These are phyloP conservation scores for Polyommatus icarus DNA, from an alignment of 2,888 invertebrate genomes.

Conservation along the genomic window DNA sequence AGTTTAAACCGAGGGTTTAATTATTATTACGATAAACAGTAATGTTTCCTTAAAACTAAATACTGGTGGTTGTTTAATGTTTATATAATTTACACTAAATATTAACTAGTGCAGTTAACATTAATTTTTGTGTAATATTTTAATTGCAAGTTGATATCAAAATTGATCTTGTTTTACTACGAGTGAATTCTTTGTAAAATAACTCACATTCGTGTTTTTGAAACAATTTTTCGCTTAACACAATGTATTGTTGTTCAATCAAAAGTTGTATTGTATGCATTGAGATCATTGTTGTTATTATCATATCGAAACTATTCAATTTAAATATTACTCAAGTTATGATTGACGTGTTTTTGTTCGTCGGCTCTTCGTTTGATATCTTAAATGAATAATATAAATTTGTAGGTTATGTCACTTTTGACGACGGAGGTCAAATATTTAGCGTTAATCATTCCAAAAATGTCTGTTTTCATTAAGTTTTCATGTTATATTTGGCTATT, in stretches of 20 bases:
- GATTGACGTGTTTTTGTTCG: constrained; percentile 31
- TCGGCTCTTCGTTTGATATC: constrained; percentile 22
- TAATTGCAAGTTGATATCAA: background rate
- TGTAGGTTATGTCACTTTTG: constrained; percentile 21
- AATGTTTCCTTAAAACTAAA: background rate
- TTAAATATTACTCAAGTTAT: constrained; percentile 29
- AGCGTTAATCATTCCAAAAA: background rate
- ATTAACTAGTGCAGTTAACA: background rate
- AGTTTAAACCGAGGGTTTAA: background rate
- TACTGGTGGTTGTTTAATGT: background rate
- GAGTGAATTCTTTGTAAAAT: background rate
- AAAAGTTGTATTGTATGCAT: constrained; percentile 29
- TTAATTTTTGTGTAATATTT: no score
- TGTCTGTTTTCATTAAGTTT: background rate
- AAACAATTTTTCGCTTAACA: constrained; percentile 34
- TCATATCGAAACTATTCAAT: constrained; percentile 30
- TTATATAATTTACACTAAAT: background rate
- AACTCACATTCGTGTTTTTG: constrained; percentile 34
- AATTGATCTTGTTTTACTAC: background rate
- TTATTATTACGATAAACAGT: background rate
- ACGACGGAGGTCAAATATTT: constrained; percentile 1
- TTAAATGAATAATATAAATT: constrained; percentile 21
- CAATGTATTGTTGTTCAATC: constrained; percentile 24
- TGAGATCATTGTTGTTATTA: constrained; percentile 29
- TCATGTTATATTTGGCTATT: background rate